Evolutionary conservation across 2,797 vertebrate genomes (phyloP).

Genomic region (Allobates femoralis): DNA sequence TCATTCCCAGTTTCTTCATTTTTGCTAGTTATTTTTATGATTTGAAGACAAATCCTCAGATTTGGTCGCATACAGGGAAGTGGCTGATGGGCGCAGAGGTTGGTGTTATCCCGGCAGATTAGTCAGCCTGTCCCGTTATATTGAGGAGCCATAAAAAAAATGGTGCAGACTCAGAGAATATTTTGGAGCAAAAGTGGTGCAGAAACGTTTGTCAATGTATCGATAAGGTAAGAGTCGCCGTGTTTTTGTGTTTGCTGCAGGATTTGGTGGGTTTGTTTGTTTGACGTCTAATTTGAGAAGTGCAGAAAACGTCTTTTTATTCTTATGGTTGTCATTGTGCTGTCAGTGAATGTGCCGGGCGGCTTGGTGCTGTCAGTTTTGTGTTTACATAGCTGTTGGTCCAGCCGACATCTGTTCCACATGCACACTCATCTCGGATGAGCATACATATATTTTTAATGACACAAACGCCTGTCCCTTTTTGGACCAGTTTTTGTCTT

Average conservation of each 20-base stretch:
- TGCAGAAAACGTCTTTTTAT: too few species aligned
- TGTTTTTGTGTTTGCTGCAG: background rate
- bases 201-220: background rate
- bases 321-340: too few species aligned
- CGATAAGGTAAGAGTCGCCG: background rate
- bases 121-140: background rate
- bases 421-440: too few species aligned
- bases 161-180: conserved; percentile 13
- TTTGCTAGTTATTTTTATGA: background rate
- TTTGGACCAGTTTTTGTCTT: too few species aligned
- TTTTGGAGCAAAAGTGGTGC: background rate
- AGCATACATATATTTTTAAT: too few species aligned
- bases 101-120: background rate
- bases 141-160: background rate
- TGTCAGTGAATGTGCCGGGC: too few species aligned
- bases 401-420: too few species aligned
- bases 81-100: background rate
- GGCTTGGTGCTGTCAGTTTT: too few species aligned
- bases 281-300: too few species aligned
- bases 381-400: too few species aligned
- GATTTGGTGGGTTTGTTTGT: too few species aligned
- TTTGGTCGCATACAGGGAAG: background rate
- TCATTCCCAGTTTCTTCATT: background rate
- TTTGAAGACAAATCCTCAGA: background rate
- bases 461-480: too few species aligned